Base-by-base conservation (phyloP, 2,888 invertebrate species). In the Mythimna ferrago region DNA sequence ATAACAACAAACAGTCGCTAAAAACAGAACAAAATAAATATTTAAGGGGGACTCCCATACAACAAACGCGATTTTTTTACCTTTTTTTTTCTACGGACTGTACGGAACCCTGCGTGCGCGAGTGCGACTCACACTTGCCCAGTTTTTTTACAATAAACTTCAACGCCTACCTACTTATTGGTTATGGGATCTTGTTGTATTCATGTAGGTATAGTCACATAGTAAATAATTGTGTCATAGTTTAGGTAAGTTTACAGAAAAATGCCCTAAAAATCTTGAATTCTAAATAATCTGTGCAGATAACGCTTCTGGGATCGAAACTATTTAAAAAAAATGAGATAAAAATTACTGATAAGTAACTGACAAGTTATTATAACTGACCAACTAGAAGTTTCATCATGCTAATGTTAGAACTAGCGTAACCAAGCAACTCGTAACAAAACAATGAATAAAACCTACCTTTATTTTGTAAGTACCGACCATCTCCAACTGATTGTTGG, bases 381-480 rank as follows among this genome's bases (percentile, higher is more conserved):
- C 19, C 56, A 48, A 32, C 60, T 54, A 32, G 2, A 38, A 26
- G 9, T 63, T 61, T 44, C 32, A 44, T 14, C 7, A 38, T 14
- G 19, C 26, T 51, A 3, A 11, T 6, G 53, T 56, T 26, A 19
- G 4, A 19, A 53, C 5, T 16, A 48, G 35, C 32, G 58, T 77
- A 53, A 32, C 82, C 32, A 71, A 64, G 68, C 38, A 78, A 57
- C 69, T 5, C 19, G 69, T 41, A 60, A 56, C 64, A 69, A 63
- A 60, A 56, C 48, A 69, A 38, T 63, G 32, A 60, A 57, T 35
- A 0, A 65, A 57, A 72, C 84, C 83, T 77, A 90, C 91, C 90
- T 89, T 89, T 64, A 89, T 68, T 66, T 84, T 88, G 68, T 84
- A 82, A 16, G 80, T 81, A 82, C 82, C 73, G 78, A 89, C 86